A percentile compares a stretch with the other conserved stretches of the same genome.
phyloP scores from a whole-genome alignment of 2,888 invertebrate species.

The Drosophila affinis region DNA sequence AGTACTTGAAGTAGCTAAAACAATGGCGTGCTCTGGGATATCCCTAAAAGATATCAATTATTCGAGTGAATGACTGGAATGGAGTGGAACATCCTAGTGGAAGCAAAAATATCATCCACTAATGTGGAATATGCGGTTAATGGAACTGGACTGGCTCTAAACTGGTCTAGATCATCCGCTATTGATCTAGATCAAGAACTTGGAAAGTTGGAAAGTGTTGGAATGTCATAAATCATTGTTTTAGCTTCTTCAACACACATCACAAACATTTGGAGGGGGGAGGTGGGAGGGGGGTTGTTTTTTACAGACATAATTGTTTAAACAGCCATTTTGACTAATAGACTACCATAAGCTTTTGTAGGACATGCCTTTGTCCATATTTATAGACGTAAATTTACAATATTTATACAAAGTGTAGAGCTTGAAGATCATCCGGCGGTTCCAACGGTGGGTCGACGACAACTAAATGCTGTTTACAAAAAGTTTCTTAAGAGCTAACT shows the following conservation, averaged over 20 bases:
- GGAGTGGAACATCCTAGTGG: background rate
- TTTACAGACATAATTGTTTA: slow-evolving; percentile 38
- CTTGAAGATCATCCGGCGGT: slow-evolving; percentile 33
- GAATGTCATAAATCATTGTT: slow-evolving; percentile 50
- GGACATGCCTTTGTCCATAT: slow-evolving; percentile 45
- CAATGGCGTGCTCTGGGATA: too few species aligned
- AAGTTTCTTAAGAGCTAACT: slow-evolving; percentile 47
- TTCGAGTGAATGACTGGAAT: too few species aligned
- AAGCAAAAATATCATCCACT: background rate
- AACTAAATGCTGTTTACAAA: slow-evolving; percentile 63
- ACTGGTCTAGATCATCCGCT: slow-evolving; percentile 8
- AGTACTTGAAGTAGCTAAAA: slow-evolving; percentile 49
- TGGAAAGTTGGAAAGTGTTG: background rate
- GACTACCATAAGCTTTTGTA: slow-evolving; percentile 64
- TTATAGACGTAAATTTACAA: slow-evolving; percentile 33
- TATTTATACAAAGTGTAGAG: slow-evolving; percentile 39
- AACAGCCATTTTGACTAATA: slow-evolving; percentile 61
- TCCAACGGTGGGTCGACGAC: slow-evolving; percentile 59
- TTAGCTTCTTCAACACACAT: slow-evolving; percentile 51
- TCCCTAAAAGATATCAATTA: background rate
- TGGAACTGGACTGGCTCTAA: background rate
- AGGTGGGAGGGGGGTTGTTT: background rate
- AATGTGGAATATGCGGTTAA: background rate
- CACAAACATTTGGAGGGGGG: slow-evolving; percentile 31
- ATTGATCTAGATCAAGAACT: slow-evolving; percentile 12